Conservation (phyloP, 2,888 invertebrate genomes). For the Pollenia labialis region DNA sequence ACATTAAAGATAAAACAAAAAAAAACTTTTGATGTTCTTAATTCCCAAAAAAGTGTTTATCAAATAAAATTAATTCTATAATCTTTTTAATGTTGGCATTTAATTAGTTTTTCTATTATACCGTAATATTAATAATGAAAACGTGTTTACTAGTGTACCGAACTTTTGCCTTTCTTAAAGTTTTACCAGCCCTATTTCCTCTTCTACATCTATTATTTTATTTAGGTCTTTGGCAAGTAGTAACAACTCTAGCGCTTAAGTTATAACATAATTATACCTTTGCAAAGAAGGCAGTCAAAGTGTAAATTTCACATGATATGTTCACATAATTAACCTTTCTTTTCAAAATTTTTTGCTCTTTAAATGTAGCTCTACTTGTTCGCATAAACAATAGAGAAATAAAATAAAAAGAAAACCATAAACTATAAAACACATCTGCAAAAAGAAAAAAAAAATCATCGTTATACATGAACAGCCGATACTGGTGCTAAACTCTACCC, state of each 20-base stretch:
- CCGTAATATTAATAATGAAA: constrained; percentile 29
- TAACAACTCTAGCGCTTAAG: constrained; percentile 17
- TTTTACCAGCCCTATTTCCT: constrained; percentile 5
- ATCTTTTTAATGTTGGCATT: constrained; percentile 67
- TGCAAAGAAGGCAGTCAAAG: constrained; percentile 51
- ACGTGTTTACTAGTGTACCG: constrained; percentile 28
- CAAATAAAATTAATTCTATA: constrained; percentile 52
- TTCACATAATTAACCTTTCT: constrained; percentile 69
- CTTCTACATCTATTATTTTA: neutral
- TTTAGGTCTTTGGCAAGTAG: neutral
- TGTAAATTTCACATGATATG: constrained; percentile 69
- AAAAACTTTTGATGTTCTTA: neutral
- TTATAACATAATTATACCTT: constrained; percentile 55
- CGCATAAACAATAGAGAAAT: neutral
- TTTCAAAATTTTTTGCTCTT: constrained; percentile 2
- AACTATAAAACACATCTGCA: constrained; percentile 37
- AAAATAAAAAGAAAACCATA: constrained; percentile 5
- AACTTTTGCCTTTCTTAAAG: constrained; percentile 40
- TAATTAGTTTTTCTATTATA: constrained; percentile 67
- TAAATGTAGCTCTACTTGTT: neutral
- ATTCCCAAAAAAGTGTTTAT: neutral
- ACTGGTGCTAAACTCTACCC: neutral
- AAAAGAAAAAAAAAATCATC: neutral
- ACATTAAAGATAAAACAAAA: neutral
- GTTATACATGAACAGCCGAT: neutral